These are phyloP conservation scores for Xylota segnis DNA, from an alignment of 2,888 invertebrate species.

Conservation along the genomic window DNA sequence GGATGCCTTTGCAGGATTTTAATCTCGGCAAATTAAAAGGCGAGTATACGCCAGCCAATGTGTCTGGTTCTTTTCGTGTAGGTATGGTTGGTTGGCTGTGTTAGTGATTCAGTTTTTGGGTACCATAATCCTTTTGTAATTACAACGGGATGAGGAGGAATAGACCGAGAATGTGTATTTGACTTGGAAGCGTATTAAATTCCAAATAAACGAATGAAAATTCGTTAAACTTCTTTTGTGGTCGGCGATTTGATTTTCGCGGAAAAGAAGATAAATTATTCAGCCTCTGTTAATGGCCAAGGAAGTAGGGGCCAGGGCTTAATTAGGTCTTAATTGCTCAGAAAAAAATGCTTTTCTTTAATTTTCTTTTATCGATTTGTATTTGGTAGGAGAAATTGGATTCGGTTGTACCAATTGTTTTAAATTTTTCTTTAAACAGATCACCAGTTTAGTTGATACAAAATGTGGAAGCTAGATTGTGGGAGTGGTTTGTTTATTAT, in stretches of 20 bases:
- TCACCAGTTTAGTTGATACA: too few relatives aligned
- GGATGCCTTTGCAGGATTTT: slow-evolving; percentile 64
- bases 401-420: too few relatives aligned
- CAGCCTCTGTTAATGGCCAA: slow-evolving; percentile 42
- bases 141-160: slow-evolving; percentile 43
- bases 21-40: slow-evolving; percentile 68
- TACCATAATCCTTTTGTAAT: slow-evolving; percentile 73
- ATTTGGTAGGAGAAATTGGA: too few relatives aligned
- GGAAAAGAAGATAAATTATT: slow-evolving; percentile 55
- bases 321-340: slow-evolving; percentile 42
- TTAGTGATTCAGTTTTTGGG: slow-evolving; percentile 41
- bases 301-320: slow-evolving; percentile 14
- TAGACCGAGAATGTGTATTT: slow-evolving; percentile 39
- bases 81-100: not conserved
- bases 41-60: slow-evolving; percentile 31
- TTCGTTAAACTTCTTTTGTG: slow-evolving; percentile 50
- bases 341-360: not conserved
- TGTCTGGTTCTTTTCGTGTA: slow-evolving; percentile 31
- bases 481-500: too few relatives aligned
- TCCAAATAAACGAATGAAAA: slow-evolving; percentile 70
- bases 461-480: too few relatives aligned
- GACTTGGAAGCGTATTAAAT: slow-evolving; percentile 57
- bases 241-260: slow-evolving; percentile 52
- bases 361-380: not conserved
- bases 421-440: too few relatives aligned